These are phyloP conservation scores for Epizoanthus stellaris DNA, from an alignment of 92 coral and sea anemone species.

Conservation along the genomic window DNA sequence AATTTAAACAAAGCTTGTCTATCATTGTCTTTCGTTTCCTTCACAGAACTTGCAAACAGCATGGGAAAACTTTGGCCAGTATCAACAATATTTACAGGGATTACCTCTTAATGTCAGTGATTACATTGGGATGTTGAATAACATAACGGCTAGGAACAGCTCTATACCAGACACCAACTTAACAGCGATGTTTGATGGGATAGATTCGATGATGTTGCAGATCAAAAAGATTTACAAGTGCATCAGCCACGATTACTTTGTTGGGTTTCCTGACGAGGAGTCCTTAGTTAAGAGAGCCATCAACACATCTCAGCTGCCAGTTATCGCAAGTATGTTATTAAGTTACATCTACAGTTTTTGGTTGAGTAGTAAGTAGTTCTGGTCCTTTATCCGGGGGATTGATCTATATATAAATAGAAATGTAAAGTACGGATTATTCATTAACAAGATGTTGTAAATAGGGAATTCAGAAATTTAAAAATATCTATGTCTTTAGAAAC, in stretches of 20 bases:
- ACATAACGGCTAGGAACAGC: neutral
- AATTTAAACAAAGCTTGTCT: no score
- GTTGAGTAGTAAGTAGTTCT: no score
- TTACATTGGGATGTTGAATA: neutral
- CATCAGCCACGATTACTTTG: constrained; percentile 72
- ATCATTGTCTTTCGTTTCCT: neutral
- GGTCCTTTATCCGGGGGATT: no score
- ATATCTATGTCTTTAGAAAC: no score
- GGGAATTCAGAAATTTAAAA: no score
- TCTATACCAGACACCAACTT: constrained; percentile 45
- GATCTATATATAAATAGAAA: no score
- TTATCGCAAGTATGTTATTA: constrained; percentile 77
- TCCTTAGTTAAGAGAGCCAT: constrained; percentile 74
- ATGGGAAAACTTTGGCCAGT: neutral
- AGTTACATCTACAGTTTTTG: neutral
- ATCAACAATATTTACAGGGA: neutral
- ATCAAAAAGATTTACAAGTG: constrained; percentile 53
- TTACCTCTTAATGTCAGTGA: neutral
- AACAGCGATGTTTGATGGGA: constrained; percentile 38
- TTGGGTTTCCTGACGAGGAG: constrained; percentile 71
- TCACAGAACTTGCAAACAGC: constrained; percentile 9
- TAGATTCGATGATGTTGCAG: constrained; percentile 59
- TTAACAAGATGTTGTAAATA: no score
- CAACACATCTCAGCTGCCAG: constrained; percentile 64
- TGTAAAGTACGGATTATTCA: no score